Evolutionary conservation across 2,113 vertebrate species (phyloP).

Genomic region (Tachysurus vachellii): DNA sequence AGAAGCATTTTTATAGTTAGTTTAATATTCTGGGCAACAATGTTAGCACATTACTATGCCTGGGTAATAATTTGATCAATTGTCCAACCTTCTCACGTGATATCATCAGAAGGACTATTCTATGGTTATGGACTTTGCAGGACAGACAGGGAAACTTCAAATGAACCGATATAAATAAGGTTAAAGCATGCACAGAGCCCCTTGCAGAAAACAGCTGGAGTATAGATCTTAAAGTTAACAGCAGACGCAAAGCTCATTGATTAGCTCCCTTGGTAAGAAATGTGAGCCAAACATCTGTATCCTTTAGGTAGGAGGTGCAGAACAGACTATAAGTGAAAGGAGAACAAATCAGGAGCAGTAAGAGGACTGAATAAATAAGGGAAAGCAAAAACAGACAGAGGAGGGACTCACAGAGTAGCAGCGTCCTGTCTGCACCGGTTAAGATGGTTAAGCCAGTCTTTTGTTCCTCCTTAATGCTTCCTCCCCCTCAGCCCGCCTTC

Average conservation of each 20-base stretch:
- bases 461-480: conserved; percentile 60
- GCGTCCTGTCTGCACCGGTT: conserved; percentile 40
- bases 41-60: not conserved
- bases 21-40: not conserved
- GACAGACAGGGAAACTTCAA: not conserved
- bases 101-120: not conserved
- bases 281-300: conserved; percentile 14
- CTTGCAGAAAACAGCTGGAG: conserved; percentile 2
- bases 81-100: not conserved
- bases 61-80: not conserved
- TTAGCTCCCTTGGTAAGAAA: conserved; percentile 8
- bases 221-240: conserved; percentile 20
- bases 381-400: not conserved
- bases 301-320: not conserved
- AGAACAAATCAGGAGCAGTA: not conserved
- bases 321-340: not conserved
- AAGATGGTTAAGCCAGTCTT: conserved; percentile 45
- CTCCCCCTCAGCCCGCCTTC: conserved; percentile 43
- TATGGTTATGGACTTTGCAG: not conserved
- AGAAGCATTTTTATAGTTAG: not conserved
- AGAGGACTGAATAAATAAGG: not conserved
- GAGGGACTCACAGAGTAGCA: conserved; percentile 66
- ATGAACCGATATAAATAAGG: not conserved
- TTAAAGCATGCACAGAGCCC: not conserved
- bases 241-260: conserved; percentile 8